Evolutionary conservation across 2,888 invertebrate species (phyloP).

Genomic region (Aethes cnicana): DNA sequence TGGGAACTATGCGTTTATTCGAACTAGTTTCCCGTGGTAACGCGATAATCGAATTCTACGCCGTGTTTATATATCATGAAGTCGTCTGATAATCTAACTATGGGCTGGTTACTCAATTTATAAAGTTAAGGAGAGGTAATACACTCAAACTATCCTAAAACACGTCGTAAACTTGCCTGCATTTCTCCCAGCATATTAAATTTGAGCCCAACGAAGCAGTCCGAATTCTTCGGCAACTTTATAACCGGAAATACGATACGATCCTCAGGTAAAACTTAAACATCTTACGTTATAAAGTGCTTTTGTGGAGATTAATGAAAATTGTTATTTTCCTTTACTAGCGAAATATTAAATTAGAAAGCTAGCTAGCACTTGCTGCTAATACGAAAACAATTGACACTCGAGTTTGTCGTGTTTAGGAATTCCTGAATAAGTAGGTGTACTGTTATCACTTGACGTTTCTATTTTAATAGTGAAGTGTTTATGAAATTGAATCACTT

Average conservation of each 20-base stretch:
- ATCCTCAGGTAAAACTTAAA: conserved; percentile 1
- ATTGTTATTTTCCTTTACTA: neutral
- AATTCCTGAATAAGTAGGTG: too few relatives aligned
- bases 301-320: neutral
- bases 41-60: too few relatives aligned
- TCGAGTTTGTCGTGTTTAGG: too few relatives aligned
- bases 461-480: too few relatives aligned
- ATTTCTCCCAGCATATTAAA: conserved; percentile 21
- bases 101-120: too few relatives aligned
- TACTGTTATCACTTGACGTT: too few relatives aligned
- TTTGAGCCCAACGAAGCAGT: conserved; percentile 7
- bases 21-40: too few relatives aligned
- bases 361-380: neutral
- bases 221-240: conserved; percentile 11
- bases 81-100: too few relatives aligned
- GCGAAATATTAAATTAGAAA: neutral
- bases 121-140: neutral
- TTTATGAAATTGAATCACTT: too few relatives aligned
- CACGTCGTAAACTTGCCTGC: conserved; percentile 10
- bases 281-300: conserved; percentile 2
- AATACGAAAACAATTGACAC: too few relatives aligned
- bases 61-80: too few relatives aligned
- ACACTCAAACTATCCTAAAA: conserved; percentile 10
- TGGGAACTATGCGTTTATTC: too few relatives aligned
- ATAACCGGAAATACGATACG: neutral